Evolutionary conservation across 2,113 vertebrate genomes (phyloP).

Genomic region (Myrmophylax atrothorax): DNA sequence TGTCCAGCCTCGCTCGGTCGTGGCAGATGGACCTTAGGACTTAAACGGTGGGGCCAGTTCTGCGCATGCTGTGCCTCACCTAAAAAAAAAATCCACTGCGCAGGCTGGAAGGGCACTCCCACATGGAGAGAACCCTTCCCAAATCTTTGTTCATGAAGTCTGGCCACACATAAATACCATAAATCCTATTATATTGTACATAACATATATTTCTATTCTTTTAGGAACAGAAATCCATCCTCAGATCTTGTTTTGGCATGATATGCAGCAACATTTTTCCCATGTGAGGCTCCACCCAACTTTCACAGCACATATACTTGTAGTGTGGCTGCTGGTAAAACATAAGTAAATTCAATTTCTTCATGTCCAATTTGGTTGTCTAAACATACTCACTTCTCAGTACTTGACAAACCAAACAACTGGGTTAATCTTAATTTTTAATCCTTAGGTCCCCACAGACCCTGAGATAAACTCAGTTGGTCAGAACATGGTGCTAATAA

Average conservation of each 20-base stretch:
- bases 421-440: not conserved
- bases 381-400: not conserved
- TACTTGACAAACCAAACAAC: not conserved
- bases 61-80: too few species aligned
- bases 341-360: not conserved
- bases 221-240: not conserved
- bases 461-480: not conserved
- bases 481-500: not conserved
- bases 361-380: not conserved
- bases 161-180: too few species aligned
- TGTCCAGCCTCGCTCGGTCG: too few species aligned
- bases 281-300: fast-evolving
- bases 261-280: not conserved
- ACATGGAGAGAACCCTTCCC: too few species aligned
- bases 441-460: not conserved
- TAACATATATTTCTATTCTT: not conserved
- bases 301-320: not conserved
- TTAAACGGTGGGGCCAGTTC: too few species aligned
- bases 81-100: too few species aligned
- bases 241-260: not conserved
- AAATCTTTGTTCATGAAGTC: too few species aligned
- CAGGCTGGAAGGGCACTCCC: too few species aligned
- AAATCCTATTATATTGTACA: not conserved
- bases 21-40: too few species aligned
- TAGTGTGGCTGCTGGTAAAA: not conserved